Conservation (phyloP, 2,888 invertebrate genomes). For the Tetranychus truncatus region DNA sequence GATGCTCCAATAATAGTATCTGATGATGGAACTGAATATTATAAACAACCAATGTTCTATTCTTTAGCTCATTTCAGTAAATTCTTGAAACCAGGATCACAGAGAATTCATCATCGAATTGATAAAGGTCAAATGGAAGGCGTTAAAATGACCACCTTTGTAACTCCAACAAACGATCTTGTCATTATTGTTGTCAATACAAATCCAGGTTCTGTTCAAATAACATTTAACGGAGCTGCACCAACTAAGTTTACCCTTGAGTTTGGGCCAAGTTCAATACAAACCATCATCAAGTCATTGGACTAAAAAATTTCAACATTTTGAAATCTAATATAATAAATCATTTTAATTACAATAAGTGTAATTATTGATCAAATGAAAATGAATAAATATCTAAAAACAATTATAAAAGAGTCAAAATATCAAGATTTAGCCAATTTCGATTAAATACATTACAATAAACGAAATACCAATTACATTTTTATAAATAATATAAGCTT, state of each 20-base stretch:
- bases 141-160: not conserved
- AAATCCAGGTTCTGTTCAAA: not conserved
- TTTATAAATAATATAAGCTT: too few relatives aligned
- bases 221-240: not conserved
- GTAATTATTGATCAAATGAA: too few relatives aligned
- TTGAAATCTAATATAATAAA: too few relatives aligned
- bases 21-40: conserved; percentile 34
- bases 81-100: conserved; percentile 29
- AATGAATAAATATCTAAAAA: too few relatives aligned
- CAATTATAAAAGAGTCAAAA: too few relatives aligned
- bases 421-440: too few relatives aligned
- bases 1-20: conserved; percentile 40
- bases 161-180: not conserved
- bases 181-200: not conserved
- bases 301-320: too few relatives aligned
- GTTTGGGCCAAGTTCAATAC: not conserved
- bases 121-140: not conserved
- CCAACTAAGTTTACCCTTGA: not conserved
- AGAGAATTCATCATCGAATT: not conserved
- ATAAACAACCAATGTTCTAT: conserved; percentile 42
- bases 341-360: too few relatives aligned
- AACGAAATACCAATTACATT: too few relatives aligned
- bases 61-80: conserved; percentile 39
- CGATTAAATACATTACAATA: too few relatives aligned
- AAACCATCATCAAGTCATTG: not conserved